Conservation (phyloP, 2,888 invertebrate species). For the Gisinianus flammeolus region DNA sequence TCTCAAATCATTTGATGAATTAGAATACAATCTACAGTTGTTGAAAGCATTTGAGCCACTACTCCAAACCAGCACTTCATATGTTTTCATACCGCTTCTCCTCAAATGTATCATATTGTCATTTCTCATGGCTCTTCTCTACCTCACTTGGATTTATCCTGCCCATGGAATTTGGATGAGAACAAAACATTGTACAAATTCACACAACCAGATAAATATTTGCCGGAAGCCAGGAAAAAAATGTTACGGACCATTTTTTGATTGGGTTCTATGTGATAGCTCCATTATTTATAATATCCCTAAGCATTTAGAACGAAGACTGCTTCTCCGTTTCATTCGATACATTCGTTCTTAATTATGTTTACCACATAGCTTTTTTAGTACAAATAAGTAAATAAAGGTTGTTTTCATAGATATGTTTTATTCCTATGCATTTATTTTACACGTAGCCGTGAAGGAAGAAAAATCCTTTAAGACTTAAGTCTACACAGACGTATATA, state of each 20-base stretch:
- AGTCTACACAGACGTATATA: too few species aligned
- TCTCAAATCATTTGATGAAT: constrained; percentile 1
- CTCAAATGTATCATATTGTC: background rate
- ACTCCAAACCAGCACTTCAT: too few species aligned
- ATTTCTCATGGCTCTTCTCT: background rate
- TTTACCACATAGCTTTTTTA: background rate
- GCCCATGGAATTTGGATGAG: background rate
- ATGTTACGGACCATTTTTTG: background rate
- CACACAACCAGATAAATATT: background rate
- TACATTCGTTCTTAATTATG: background rate
- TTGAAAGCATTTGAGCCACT: background rate
- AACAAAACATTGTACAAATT: background rate
- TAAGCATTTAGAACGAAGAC: background rate
- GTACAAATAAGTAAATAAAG: background rate
- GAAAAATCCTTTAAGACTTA: too few species aligned
- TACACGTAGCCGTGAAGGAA: too few species aligned
- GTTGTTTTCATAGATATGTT: background rate
- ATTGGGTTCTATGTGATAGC: background rate
- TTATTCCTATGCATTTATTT: too few species aligned
- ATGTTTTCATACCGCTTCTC: background rate
- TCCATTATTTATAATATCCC: background rate
- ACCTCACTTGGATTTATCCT: background rate
- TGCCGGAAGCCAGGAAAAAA: background rate
- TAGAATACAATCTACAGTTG: background rate
- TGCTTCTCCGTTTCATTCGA: background rate